A percentile compares a stretch with the other conserved stretches of the same genome.
Evolutionary conservation across 2,888 invertebrate genomes (phyloP).

Genomic region (Melanotus villosus): DNA sequence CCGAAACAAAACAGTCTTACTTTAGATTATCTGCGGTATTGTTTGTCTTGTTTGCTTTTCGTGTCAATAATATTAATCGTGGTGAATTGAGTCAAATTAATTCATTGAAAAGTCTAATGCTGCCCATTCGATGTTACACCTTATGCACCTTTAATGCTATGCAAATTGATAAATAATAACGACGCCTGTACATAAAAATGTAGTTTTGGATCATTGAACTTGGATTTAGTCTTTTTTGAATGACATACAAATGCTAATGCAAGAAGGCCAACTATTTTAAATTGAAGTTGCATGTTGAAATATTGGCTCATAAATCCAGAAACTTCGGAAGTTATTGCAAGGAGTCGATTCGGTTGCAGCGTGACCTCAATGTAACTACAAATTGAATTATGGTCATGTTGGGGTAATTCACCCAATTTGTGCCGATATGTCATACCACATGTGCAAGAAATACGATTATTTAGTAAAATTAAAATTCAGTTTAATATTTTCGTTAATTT

Average conservation of each 20-base stretch:
- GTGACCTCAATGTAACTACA: neutral
- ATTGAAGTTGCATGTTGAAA: constrained; percentile 4
- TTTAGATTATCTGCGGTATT: no score
- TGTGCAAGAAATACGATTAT: neutral
- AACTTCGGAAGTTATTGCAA: constrained; percentile 10
- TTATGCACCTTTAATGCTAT: no score
- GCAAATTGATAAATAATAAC: no score
- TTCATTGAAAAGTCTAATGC: no score
- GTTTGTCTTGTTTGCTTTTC: no score
- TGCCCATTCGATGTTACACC: no score
- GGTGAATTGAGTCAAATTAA: no score
- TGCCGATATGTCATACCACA: neutral
- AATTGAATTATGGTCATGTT: neutral
- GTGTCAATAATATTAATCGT: no score
- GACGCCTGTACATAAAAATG: no score
- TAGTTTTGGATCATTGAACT: neutral
- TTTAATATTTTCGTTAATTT: no score
- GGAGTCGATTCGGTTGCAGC: constrained; percentile 1
- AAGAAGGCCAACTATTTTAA: neutral
- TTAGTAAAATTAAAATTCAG: no score
- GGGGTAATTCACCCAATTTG: constrained; percentile 9
- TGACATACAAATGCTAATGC: neutral
- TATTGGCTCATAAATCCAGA: constrained; percentile 10
- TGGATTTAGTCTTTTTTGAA: neutral
- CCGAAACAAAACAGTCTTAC: no score